Conservation (phyloP, 2,797 vertebrate species). For the Alfaro cultratus region DNA sequence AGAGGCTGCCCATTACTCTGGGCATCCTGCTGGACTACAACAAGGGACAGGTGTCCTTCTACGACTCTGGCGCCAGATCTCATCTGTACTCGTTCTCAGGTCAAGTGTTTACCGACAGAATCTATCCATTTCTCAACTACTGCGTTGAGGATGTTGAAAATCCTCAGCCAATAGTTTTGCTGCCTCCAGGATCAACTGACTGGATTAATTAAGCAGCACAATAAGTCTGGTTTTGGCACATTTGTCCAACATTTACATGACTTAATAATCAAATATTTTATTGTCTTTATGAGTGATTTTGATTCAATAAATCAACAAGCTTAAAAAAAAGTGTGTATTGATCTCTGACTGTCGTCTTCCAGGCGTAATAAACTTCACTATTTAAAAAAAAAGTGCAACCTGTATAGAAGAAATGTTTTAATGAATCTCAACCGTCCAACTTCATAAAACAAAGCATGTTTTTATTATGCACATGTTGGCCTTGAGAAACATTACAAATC, state of each 20-base stretch:
- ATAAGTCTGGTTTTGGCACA: neutral
- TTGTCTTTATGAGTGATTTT: neutral
- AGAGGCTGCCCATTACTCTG: slow-evolving; percentile 14
- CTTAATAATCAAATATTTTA: neutral
- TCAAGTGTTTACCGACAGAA: slow-evolving; percentile 32
- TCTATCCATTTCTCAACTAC: slow-evolving; percentile 62
- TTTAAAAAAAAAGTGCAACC: neutral
- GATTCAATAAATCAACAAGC: slow-evolving; percentile 30
- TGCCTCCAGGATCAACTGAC: slow-evolving; percentile 33
- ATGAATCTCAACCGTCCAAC: neutral
- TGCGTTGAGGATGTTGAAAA: slow-evolving; percentile 39
- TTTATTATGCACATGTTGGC: neutral
- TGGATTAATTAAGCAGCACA: slow-evolving; percentile 42
- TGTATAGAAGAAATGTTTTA: neutral
- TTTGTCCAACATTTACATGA: neutral
- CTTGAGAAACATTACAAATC: slow-evolving; percentile 11
- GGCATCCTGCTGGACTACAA: slow-evolving; percentile 66
- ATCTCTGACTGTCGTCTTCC: neutral
- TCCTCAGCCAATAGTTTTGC: slow-evolving; percentile 23
- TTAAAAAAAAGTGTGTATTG: slow-evolving; percentile 27
- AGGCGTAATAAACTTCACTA: neutral
- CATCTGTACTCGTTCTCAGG: slow-evolving; percentile 53
- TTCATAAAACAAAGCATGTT: neutral
- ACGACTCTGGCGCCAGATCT: slow-evolving; percentile 36
- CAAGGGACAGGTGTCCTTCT: slow-evolving; percentile 56